Evolutionary conservation across 2,888 invertebrate genomes (phyloP), one percentile per base, ranked within the genome.

Genomic region (Seira ritae): DNA sequence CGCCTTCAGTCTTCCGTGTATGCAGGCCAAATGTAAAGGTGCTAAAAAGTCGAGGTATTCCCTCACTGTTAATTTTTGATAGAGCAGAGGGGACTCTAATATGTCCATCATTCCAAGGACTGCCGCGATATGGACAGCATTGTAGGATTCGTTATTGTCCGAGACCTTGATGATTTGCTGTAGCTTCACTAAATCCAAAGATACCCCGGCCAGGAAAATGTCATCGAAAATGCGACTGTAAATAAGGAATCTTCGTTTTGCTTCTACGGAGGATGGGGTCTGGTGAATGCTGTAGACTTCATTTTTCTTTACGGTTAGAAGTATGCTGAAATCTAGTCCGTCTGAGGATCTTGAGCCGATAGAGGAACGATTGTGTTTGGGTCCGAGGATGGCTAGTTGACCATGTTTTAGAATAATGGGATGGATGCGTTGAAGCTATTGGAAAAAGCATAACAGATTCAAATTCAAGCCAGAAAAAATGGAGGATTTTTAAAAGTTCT

Each of bases 11-110:
- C 82, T 82, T 15, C 69, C 80, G 31, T 76, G 12, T 8, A 76
- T 46, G n/a, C 83, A 77, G 6, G 89, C 89, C 3, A 89, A 76
- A 50, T 86, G 86, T 2, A 89, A 42, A 23, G 89, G 89, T 0
- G 89, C 87, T 23, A 80, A 71, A 0, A 85, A 24, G 1, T 50
- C 10, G 3, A 37, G 69, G 6, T 62, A 84, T 71, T 87, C 87
- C 69, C 87, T 88, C 8, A 78, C 79, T 15, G 79, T 3, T 68
- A 78, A 83, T 60, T 65, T 81, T 19, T 60, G 85, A 60, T 50
- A 62, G 19, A 87, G 69, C 1, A 46, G 4, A 12, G 69, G 71
- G 22, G 85, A 77, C 50, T 66, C 46, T n/a, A 87, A 74, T 24
- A 72, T 78, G n/a, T 85, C 76, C 17, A 62, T 31, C 66, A 82